Conservation (phyloP, 2,113 vertebrate genomes). For the Platanista minor region DNA sequence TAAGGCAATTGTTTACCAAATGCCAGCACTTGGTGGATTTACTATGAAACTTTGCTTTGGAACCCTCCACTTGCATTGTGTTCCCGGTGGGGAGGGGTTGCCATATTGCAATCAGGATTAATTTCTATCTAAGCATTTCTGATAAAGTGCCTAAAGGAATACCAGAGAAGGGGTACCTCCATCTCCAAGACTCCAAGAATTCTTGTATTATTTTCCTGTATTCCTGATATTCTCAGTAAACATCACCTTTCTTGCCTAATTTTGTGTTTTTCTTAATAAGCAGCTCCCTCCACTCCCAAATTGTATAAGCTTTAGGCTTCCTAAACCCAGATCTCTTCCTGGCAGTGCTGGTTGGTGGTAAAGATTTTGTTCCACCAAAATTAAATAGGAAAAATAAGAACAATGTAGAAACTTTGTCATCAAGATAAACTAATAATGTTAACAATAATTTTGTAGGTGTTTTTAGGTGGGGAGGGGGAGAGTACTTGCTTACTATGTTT, state of each 20-base stretch:
- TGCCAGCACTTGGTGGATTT: not conserved
- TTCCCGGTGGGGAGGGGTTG: rapidly evolving
- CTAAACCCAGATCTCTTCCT: not conserved
- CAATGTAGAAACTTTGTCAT: not conserved
- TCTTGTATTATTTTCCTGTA: not conserved
- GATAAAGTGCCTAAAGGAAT: not conserved
- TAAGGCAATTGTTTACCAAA: not conserved
- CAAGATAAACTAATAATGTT: not conserved
- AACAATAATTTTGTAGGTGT: not conserved
- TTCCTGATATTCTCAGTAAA: not conserved
- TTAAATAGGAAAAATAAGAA: not conserved
- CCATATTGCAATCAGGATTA: not conserved
- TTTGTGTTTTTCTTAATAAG: not conserved
- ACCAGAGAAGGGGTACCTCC: not conserved
- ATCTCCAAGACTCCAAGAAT: not conserved
- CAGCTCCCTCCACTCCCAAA: not conserved
- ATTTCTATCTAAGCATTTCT: not conserved
- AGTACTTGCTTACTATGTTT: not conserved
- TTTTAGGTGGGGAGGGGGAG: not conserved
- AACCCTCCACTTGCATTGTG: not conserved
- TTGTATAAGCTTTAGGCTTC: not conserved
- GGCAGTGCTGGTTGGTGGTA: not conserved
- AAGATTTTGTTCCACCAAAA: not conserved
- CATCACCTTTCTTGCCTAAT: not conserved
- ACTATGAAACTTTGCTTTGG: not conserved